Percentiles rank a stretch among this genome's conserved stretches.
Conservation (phyloP, 1,140 invertebrate species). For the Apis florea region DNA sequence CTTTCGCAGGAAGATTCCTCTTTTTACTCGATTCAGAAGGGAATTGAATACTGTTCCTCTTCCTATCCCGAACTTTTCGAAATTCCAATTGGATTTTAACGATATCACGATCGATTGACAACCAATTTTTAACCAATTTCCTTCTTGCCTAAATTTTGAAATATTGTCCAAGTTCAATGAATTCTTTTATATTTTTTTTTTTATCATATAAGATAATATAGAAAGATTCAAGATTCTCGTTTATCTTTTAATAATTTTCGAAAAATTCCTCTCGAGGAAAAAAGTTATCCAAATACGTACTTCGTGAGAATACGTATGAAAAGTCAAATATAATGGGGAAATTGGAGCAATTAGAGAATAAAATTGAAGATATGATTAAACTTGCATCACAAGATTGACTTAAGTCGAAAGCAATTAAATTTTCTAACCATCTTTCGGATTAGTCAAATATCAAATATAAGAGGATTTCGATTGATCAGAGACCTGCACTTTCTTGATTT, state of each 20-base stretch:
- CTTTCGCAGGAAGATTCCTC: constrained; percentile 28
- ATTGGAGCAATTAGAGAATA: too few relatives aligned
- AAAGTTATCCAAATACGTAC: too few relatives aligned
- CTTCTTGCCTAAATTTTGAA: too few relatives aligned
- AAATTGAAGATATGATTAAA: not conserved
- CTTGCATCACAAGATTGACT: not conserved
- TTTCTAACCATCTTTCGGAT: not conserved
- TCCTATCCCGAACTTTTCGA: not conserved
- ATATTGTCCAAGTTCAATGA: too few relatives aligned
- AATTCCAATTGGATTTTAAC: not conserved
- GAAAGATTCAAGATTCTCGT: too few relatives aligned
- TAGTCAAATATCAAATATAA: constrained; percentile 21
- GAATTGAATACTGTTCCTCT: constrained; percentile 6
- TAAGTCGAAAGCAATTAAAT: constrained; percentile 27
- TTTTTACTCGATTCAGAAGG: constrained; percentile 14
- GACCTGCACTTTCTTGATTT: not conserved
- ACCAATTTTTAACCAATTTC: too few relatives aligned
- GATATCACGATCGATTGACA: not conserved
- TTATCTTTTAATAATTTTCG: too few relatives aligned
- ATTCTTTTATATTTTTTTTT: too few relatives aligned
- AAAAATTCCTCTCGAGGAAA: too few relatives aligned
- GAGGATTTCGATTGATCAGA: not conserved
- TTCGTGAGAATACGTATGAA: too few relatives aligned
- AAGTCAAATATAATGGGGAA: too few relatives aligned
- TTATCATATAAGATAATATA: too few relatives aligned